phyloP scores from a whole-genome alignment of 2,113 vertebrate species.

The Hyla sarda region DNA sequence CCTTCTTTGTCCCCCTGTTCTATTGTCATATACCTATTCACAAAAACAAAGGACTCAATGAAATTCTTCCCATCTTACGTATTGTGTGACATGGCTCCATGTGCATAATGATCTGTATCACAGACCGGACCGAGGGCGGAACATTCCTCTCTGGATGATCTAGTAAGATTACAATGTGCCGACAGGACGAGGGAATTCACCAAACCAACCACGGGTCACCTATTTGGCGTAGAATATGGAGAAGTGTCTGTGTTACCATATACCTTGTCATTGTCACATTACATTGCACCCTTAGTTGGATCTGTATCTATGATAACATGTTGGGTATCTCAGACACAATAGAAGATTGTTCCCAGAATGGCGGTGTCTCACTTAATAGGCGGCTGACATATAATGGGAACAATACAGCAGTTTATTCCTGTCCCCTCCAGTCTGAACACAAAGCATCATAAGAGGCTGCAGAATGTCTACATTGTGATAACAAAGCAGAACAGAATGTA shows the following conservation, averaged over 20 bases:
- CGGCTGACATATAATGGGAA: not conserved
- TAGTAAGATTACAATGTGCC: not conserved
- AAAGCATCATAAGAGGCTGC: not conserved
- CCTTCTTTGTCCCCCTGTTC: not conserved
- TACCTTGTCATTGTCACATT: not conserved
- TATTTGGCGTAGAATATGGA: not conserved
- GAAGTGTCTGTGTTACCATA: not conserved
- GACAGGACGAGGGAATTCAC: not conserved
- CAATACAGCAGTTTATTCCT: not conserved
- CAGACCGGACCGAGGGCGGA: slow-evolving; percentile 29
- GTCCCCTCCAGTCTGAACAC: not conserved
- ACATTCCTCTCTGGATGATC: slow-evolving; percentile 6
- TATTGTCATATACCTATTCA: no score
- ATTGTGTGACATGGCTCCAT: not conserved
- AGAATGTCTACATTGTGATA: not conserved
- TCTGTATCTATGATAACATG: not conserved
- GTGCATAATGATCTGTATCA: not conserved
- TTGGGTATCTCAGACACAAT: not conserved
- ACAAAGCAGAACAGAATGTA: not conserved
- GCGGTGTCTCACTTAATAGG: not conserved
- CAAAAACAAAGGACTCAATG: not conserved
- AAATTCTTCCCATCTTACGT: not conserved
- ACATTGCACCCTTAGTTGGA: not conserved
- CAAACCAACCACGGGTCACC: not conserved
- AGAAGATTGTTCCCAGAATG: slow-evolving; percentile 10